phyloP scores from a whole-genome alignment of 2,888 invertebrate genomes.

The Galerucella nymphaeae region DNA sequence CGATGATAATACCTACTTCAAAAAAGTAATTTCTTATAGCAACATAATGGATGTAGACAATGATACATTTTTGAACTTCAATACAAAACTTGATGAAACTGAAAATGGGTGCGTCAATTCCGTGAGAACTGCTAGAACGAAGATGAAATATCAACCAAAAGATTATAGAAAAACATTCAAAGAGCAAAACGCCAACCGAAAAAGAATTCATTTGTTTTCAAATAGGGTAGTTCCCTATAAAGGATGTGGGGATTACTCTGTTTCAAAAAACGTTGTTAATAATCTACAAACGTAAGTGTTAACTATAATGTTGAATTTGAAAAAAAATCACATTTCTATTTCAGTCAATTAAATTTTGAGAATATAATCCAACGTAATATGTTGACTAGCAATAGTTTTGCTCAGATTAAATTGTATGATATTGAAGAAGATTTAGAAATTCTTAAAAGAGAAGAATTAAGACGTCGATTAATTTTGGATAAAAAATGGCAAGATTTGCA shows the following conservation, averaged over 20 bases:
- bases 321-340: conserved; percentile 1
- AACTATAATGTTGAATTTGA: no score
- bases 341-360: conserved; percentile 14
- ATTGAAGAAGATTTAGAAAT: conserved; percentile 9
- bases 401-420: conserved; percentile 4
- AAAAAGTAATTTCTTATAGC: no score
- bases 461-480: conserved; percentile 10
- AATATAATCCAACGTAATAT: conserved; percentile 11
- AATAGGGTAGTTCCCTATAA: conserved; percentile 13
- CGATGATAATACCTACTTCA: background rate
- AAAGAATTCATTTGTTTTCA: conserved; percentile 1
- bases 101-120: background rate
- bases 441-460: conserved; percentile 2
- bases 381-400: conserved; percentile 17
- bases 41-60: background rate
- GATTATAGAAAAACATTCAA: conserved; percentile 15
- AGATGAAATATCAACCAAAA: conserved; percentile 5
- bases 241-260: conserved; percentile 17
- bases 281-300: conserved; percentile 17
- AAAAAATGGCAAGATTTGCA: conserved; percentile 20
- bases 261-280: conserved; percentile 9
- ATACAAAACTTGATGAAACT: background rate
- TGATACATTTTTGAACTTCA: background rate
- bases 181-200: background rate
- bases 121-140: background rate